These are phyloP conservation scores for Lottia scabra DNA, from an alignment of 2,888 invertebrate species.

Conservation along the genomic window DNA sequence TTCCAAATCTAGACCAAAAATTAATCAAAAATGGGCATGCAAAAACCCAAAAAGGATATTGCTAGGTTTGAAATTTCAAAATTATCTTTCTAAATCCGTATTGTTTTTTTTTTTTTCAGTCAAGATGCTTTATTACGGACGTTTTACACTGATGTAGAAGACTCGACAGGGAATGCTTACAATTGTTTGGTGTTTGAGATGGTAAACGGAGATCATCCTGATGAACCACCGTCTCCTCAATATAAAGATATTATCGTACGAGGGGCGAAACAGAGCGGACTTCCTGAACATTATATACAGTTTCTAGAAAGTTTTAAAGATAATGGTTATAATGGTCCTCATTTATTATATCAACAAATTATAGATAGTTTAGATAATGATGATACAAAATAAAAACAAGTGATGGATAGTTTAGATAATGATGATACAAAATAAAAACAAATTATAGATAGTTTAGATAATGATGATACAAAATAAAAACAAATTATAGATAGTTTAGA, in stretches of 20 bases:
- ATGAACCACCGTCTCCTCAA: constrained; percentile 78
- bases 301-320: constrained; percentile 78
- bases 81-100: too few relatives aligned
- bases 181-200: constrained; percentile 41
- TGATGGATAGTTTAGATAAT: too few relatives aligned
- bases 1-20: too few relatives aligned
- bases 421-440: too few relatives aligned
- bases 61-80: background rate
- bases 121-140: background rate
- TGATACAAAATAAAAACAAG: too few relatives aligned
- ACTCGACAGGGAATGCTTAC: background rate
- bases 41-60: too few relatives aligned
- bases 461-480: too few relatives aligned
- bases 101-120: background rate
- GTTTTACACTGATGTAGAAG: background rate
- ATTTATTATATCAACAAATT: background rate
- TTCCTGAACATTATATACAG: constrained; percentile 81
- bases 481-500: too few relatives aligned
- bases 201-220: background rate
- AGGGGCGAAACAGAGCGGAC: constrained; percentile 80
- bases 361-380: background rate
- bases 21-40: too few relatives aligned
- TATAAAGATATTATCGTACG: constrained; percentile 80
- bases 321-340: constrained; percentile 77
- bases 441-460: too few relatives aligned